A percentile compares a stretch with the other conserved stretches of the same genome.
Evolutionary conservation across 1,140 invertebrate genomes (phyloP).

Genomic region (Amphibalanus amphitrite): DNA sequence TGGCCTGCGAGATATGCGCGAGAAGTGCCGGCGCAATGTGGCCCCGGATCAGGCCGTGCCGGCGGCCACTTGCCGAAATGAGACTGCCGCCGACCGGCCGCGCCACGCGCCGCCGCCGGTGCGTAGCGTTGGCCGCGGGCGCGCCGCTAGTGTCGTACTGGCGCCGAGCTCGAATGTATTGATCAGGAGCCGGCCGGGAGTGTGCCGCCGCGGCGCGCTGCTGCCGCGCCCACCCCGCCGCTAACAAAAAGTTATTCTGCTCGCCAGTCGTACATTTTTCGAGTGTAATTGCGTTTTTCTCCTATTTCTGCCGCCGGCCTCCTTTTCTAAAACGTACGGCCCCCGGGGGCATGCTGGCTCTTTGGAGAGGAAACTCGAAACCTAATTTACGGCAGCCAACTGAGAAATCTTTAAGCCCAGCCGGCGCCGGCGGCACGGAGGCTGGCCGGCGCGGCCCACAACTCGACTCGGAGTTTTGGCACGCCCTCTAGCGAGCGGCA

Average conservation of each 20-base stretch:
- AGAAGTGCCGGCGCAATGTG: neutral
- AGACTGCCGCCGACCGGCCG: neutral
- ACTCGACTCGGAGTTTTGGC: neutral
- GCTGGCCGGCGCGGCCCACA: neutral
- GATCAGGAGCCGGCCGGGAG: neutral
- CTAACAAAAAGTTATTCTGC: neutral
- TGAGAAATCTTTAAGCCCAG: neutral
- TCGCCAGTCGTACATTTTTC: neutral
- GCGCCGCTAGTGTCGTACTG: neutral
- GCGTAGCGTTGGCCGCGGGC: too few species aligned
- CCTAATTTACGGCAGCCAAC: neutral
- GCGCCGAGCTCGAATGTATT: neutral
- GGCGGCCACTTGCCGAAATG: neutral
- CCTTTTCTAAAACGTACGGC: neutral
- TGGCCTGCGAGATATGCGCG: neutral
- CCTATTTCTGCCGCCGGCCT: neutral
- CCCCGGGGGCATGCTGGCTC: neutral
- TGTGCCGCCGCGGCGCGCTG: too few species aligned
- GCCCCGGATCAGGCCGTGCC: neutral
- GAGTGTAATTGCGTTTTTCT: slow-evolving; percentile 1
- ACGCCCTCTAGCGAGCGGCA: too few species aligned
- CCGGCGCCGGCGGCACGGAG: too few species aligned
- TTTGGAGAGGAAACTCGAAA: neutral
- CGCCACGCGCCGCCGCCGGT: too few species aligned
- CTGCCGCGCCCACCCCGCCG: too few species aligned